These are phyloP conservation scores for Micromesistius poutassou DNA, from an alignment of 2,797 vertebrate genomes.

Conservation along the genomic window DNA sequence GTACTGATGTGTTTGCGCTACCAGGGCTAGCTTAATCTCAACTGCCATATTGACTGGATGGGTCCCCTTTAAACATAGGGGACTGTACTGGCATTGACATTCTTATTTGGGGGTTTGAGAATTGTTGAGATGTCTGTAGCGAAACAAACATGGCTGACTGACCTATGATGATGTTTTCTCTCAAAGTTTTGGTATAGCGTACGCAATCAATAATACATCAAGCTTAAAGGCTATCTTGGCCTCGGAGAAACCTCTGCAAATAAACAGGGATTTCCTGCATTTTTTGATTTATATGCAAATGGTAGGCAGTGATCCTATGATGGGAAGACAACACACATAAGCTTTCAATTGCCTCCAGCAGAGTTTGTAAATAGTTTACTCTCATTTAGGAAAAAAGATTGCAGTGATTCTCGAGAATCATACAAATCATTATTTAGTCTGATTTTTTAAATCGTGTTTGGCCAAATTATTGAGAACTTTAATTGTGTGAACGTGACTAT, in stretches of 20 bases:
- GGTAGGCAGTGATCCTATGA: too few relatives aligned
- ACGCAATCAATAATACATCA: slow-evolving; percentile 59
- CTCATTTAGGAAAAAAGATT: neutral
- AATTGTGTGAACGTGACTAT: too few relatives aligned
- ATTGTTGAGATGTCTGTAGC: slow-evolving; percentile 5
- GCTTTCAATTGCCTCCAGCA: neutral
- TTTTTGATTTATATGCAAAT: slow-evolving; percentile 1
- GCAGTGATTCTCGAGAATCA: too few relatives aligned
- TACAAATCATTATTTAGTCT: too few relatives aligned
- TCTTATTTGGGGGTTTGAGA: too few relatives aligned
- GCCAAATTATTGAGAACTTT: too few relatives aligned
- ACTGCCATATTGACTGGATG: slow-evolving; percentile 37
- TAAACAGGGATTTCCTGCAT: neutral
- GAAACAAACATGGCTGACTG: slow-evolving; percentile 38
- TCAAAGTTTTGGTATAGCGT: slow-evolving; percentile 35
- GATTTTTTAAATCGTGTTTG: too few relatives aligned
- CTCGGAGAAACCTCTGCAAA: neutral
- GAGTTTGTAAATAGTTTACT: neutral
- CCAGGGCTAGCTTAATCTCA: slow-evolving; percentile 40
- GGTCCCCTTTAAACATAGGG: slow-evolving; percentile 32
- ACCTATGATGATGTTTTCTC: slow-evolving; percentile 30
- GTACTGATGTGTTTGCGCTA: slow-evolving; percentile 11
- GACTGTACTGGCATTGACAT: neutral
- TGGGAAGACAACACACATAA: too few relatives aligned
- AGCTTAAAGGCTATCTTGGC: slow-evolving; percentile 27